Base-by-base conservation (phyloP, 2,888 invertebrate genomes). In the Pammene fasciana region DNA sequence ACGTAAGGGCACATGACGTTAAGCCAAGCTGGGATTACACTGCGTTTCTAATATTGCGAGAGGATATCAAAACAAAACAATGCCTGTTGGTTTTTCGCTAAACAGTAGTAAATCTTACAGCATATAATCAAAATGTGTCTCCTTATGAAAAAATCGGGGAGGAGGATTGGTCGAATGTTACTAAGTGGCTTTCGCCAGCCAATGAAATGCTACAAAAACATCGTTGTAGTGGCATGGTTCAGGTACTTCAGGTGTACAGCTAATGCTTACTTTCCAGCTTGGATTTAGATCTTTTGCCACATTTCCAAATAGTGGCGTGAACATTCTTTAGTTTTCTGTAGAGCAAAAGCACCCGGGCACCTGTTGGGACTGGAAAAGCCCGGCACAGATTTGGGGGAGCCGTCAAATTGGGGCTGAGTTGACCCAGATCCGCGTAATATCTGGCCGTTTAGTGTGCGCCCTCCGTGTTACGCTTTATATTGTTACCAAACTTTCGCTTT, bases 361-460 rank as follows among this genome's bases (percentile, higher is more conserved):
- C 64, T 65, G 65, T 60, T 64, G 45, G 36, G 57, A 38, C 36
- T 45, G 72, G 80, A 83, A 85, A 86, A 86, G 26, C 26, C 26
- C 2, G 85, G 82, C 80, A 74, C 84, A 83, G 86, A 86, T 88
- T 88, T 86, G 81, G 82, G 81, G 81, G 78, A 79, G 76, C 74
- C 45, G 71, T 76, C 73, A 74, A 74, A 76, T 75, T 73, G 79
- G 80, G 82, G 82, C 71, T 84, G 84, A 86, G 82, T 72, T 85
- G 84, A 87, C 87, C 87, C 82, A 87, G 80, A 86, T 87, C 79
- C 78, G 73, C 72, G 78, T 84, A 83, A 86, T 86, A 79, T 82
- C 78, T 70, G 65, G 38, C 48, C 60, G 60, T 55, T 59, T 60
- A 55, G 38, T 65, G 57, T 60, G 59, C 52, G 18, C 18, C 38